A percentile compares a stretch with the other conserved stretches of the same genome.
phyloP scores from a whole-genome alignment of 2,113 vertebrate species.

The Elephas maximus region DNA sequence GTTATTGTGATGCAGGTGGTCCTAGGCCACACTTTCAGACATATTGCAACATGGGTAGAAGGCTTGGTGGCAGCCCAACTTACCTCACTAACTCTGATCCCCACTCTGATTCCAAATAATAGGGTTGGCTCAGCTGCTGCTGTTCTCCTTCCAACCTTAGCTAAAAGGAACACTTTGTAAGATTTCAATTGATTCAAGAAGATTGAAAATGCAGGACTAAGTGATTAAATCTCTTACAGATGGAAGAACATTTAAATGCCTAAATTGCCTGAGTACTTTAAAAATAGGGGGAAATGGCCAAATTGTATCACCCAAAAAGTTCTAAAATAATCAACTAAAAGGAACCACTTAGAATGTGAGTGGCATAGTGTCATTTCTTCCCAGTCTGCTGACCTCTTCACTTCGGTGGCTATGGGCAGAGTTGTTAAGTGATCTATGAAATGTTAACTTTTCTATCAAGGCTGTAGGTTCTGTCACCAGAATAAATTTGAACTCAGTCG shows the following conservation, averaged over 20 bases:
- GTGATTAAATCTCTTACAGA: constrained; percentile 80
- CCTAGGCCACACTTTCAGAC: constrained; percentile 26
- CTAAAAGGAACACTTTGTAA: constrained; percentile 77
- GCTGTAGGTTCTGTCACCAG: constrained; percentile 39
- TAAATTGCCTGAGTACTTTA: constrained; percentile 75
- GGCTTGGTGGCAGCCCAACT: constrained; percentile 14
- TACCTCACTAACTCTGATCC: constrained; percentile 55
- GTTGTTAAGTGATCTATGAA: constrained; percentile 75
- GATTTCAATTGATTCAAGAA: constrained; percentile 76
- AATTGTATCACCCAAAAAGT: constrained; percentile 76
- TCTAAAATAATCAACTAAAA: constrained; percentile 81
- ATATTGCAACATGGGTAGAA: constrained; percentile 2
- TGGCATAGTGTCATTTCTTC: constrained; percentile 67
- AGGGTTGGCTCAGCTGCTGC: constrained; percentile 67
- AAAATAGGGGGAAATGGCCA: constrained; percentile 75
- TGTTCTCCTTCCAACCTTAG: constrained; percentile 72
- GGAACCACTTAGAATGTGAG: constrained; percentile 67
- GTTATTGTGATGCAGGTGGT: neutral
- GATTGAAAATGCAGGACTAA: constrained; percentile 77
- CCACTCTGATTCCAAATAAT: constrained; percentile 69
- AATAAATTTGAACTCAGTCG: constrained; percentile 72
- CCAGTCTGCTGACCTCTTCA: constrained; percentile 66
- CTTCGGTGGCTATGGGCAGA: constrained; percentile 56
- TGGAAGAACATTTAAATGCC: constrained; percentile 77
- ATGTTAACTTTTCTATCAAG: constrained; percentile 71